Base-by-base conservation (phyloP, 2,888 invertebrate species). In the Nasonovia ribisnigri region DNA sequence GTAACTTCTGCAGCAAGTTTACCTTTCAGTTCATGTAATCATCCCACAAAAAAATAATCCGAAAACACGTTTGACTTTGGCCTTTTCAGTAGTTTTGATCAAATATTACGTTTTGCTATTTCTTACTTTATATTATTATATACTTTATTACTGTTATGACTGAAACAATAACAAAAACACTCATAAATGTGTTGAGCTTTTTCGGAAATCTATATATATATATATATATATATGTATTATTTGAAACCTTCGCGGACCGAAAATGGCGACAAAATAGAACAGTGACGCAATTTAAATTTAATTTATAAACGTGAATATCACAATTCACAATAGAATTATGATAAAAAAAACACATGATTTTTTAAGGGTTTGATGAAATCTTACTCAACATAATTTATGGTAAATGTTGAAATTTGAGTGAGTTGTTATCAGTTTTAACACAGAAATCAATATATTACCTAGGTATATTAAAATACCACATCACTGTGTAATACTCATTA, bases 61-160 rank as follows among this genome's bases (percentile, higher is more conserved):
- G 16, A 67, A 67, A 67, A 67, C n/a, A 67, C n/a, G 13, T n/a
- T n/a, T 13, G n/a, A n/a, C 67, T 67, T 67, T 67, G 67, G n/a
- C 67, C 67, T 67, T n/a, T 67, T n/a, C 67, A 3, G 67, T 67
- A 67, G n/a, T 67, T n/a, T 67, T 67, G n/a, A 67, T 67, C n/a
- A 67, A 67, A n/a, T n/a, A 67, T 67, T 67, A 67, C n/a, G n/a
- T 67, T 67, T 67, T n/a, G n/a, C 13, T n/a, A 67, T 67, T 67
- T 67, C n/a, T 13, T 13, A 67, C 67, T 13, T 67, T n/a, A 67
- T 67, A 13, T n/a, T 57, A 57, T 10, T 60, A 29, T 60, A 57
- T 57, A 26, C 54, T 54, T 57, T n/a, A 67, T 67, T 67, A 67
- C n/a, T 67, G 16, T 67, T 67, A 67, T n/a, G n/a, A n/a, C n/a